A percentile compares a stretch with the other conserved stretches of the same genome.
phyloP scores from a whole-genome alignment of 1,140 invertebrate genomes.

The Dinothrombium tinctorium region DNA sequence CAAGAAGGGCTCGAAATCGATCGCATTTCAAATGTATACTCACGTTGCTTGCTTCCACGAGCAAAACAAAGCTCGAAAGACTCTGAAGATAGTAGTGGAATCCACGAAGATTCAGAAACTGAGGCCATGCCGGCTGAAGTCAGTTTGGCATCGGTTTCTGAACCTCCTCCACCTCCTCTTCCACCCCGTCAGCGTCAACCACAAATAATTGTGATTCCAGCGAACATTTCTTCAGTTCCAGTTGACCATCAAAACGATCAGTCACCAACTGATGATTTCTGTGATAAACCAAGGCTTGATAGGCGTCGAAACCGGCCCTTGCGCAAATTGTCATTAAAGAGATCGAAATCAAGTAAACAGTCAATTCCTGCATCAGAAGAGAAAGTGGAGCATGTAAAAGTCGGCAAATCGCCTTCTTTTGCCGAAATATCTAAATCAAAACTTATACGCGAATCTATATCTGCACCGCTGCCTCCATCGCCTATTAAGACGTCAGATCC shows the following conservation, averaged over 20 bases:
- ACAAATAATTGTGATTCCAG: not conserved
- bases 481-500: not conserved
- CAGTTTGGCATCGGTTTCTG: not conserved
- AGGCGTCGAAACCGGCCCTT: constrained; percentile 7
- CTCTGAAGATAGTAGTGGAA: constrained; percentile 24
- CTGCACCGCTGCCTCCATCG: not conserved
- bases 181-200: not conserved
- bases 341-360: constrained; percentile 9
- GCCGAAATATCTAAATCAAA: not conserved
- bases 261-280: constrained; percentile 1
- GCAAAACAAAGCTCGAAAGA: not conserved
- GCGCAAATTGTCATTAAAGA: constrained; percentile 8
- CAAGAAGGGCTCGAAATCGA: constrained; percentile 20
- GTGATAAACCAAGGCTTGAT: constrained; percentile 5
- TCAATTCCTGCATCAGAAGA: not conserved
- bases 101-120: constrained; percentile 29
- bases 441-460: not conserved
- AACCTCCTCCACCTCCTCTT: not conserved
- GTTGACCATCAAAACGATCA: not conserved
- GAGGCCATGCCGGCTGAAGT: constrained; percentile 16
- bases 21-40: not conserved
- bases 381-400: not conserved
- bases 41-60: too few species aligned
- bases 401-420: not conserved
- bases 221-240: not conserved